Base-by-base conservation (phyloP, 1,140 invertebrate genomes). In the Sminthurides bifidus region DNA sequence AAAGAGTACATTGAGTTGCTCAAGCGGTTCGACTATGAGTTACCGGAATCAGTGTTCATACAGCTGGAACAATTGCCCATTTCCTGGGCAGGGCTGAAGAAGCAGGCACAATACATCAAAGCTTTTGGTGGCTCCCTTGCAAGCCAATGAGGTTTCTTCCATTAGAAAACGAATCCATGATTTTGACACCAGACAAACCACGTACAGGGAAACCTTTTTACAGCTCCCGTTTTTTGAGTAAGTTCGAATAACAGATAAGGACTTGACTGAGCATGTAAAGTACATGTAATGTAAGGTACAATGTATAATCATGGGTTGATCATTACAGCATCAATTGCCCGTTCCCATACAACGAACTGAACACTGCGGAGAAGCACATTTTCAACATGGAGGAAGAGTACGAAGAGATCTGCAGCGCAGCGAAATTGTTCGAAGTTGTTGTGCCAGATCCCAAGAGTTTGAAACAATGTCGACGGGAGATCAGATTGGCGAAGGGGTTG, bases 81-180 rank as follows among this genome's bases (percentile, higher is more conserved):
- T 68, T 87, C 92, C 70, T 98, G 93, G 93, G 82, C 82, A 51
- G 87, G 91, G 57, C 92, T 88, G 2, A 96, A 95, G 73, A 94
- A 95, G 72, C 78, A 93, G 51, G 87, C 88, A 5, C 70, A 84
- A 14, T 86, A 83, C 29, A 83, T 92, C 1, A n/a, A 94, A 94
- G 66, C 92, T 95, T 70, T 86, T 91, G 72, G 89, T 96, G 19
- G 89, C 91, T 30, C 91, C 92, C 1, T 70, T 96, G 19, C 91
- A 95, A 76, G 89, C 91, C 15, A 85, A 82, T 23, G 92, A 98
- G 76, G 91, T 96, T 1, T 79, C 85, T 56, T 81, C 83, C 66
- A 91, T 97, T 50, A 76, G 90, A 33, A 85, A 85, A 61, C 84
- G 85, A 67, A 87, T 91, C 64, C 75, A 79, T 1, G 78, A 80